phyloP scores from a whole-genome alignment of 1,140 invertebrate species.

The Anastatus disparis region DNA sequence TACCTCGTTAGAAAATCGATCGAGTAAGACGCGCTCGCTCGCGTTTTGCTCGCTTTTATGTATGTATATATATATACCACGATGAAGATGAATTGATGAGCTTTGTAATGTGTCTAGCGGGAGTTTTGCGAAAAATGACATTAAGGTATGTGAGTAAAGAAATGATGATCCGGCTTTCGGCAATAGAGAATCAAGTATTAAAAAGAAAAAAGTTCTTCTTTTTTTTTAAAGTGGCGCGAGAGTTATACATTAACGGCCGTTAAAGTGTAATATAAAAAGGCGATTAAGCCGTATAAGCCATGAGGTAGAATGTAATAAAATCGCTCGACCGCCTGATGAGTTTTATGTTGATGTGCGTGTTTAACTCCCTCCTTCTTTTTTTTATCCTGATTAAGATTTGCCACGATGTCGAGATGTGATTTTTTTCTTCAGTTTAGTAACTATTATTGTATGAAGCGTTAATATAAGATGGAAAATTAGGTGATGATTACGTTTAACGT shows the following conservation, averaged over 20 bases:
- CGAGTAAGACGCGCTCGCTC: background rate
- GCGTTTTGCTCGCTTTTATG: no score
- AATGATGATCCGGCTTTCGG: background rate
- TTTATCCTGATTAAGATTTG: no score
- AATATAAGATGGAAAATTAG: no score
- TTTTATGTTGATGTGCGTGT: no score
- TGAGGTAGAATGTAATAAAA: no score
- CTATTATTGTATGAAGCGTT: no score
- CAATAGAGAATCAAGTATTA: background rate
- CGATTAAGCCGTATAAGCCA: conserved; percentile 4
- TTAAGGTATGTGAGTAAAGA: background rate
- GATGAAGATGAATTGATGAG: conserved; percentile 29
- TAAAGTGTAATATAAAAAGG: background rate
- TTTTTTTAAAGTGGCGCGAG: background rate
- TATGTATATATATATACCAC: no score
- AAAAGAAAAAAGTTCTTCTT: background rate
- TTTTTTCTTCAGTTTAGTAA: no score
- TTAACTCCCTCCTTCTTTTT: no score
- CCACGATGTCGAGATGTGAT: no score
- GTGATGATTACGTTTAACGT: no score
- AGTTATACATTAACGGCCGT: background rate
- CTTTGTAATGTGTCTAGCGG: conserved; percentile 22
- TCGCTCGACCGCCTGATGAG: no score
- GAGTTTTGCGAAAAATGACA: conserved; percentile 28
- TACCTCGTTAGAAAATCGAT: conserved; percentile 29